Percentiles rank a stretch among this genome's conserved stretches.
Conservation (phyloP, 1,140 invertebrate genomes). For the Aphelinus certus region DNA sequence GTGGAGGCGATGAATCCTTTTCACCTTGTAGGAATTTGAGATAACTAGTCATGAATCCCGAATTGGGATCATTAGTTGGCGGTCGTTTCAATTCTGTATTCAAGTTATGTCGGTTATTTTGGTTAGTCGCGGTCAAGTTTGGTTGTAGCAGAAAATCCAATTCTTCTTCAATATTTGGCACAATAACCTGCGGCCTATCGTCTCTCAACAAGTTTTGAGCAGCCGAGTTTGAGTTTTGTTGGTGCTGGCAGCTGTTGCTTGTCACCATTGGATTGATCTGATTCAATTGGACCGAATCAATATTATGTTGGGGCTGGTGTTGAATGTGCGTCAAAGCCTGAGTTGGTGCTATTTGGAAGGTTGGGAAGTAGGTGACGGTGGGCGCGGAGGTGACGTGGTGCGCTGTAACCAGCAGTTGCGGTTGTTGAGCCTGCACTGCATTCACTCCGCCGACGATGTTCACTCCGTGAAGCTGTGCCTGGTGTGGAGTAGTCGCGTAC, state of each 20-base stretch:
- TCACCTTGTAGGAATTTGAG: slow-evolving; percentile 85
- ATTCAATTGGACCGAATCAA: slow-evolving; percentile 51
- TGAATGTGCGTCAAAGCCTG: slow-evolving; percentile 3
- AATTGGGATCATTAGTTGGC: slow-evolving; percentile 71
- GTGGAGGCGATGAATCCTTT: slow-evolving; percentile 80
- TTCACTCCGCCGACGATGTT: slow-evolving; percentile 62
- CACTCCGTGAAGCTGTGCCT: slow-evolving; percentile 58
- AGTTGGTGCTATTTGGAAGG: slow-evolving; percentile 69
- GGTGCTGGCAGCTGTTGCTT: slow-evolving; percentile 7
- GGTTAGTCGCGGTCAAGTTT: background rate
- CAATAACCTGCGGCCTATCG: slow-evolving; percentile 81
- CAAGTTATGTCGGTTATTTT: background rate
- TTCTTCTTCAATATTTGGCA: slow-evolving; percentile 87
- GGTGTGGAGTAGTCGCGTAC: background rate
- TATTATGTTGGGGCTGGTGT: background rate
- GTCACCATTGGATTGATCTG: slow-evolving; percentile 72
- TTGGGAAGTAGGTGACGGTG: slow-evolving; percentile 73
- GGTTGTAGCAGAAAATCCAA: slow-evolving; percentile 72
- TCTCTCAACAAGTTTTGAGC: slow-evolving; percentile 59
- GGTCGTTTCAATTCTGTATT: slow-evolving; percentile 54
- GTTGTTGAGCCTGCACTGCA: slow-evolving; percentile 67
- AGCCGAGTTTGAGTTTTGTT: slow-evolving; percentile 28
- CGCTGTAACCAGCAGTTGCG: slow-evolving; percentile 72
- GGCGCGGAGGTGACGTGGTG: slow-evolving; percentile 66
- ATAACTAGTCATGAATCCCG: slow-evolving; percentile 86